Percentiles rank a stretch among this genome's conserved stretches.
Conservation (phyloP, 2,888 invertebrate species). For the Linnaemya tessellans region DNA sequence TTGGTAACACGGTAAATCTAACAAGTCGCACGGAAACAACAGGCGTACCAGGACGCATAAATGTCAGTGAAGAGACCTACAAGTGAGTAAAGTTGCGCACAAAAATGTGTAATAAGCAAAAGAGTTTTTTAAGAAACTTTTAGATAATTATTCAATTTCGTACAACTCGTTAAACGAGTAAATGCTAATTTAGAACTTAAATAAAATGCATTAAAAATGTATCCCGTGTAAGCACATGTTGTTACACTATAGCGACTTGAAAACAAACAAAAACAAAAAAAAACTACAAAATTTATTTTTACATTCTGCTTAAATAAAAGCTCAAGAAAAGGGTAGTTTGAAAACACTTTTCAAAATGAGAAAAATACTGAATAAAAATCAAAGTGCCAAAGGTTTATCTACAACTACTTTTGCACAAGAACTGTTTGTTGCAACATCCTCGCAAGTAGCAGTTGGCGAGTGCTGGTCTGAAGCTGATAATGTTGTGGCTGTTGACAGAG, state of each 20-base stretch:
- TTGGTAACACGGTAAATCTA: slow-evolving; percentile 96
- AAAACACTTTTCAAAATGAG: slow-evolving; percentile 45
- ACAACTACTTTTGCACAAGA: slow-evolving; percentile 13
- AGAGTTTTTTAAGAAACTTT: background rate
- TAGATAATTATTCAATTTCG: background rate
- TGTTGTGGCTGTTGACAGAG: slow-evolving; percentile 1
- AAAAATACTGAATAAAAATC: slow-evolving; percentile 53
- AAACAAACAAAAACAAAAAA: background rate
- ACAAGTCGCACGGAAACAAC: slow-evolving; percentile 97
- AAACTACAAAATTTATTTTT: slow-evolving; percentile 5
- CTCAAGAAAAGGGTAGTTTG: slow-evolving; percentile 44
- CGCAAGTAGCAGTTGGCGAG: background rate
- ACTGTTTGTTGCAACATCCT: background rate
- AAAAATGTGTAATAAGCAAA: too few species aligned
- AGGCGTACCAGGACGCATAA: slow-evolving; percentile 93
- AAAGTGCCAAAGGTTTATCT: slow-evolving; percentile 63
- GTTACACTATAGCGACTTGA: background rate
- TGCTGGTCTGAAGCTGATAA: background rate
- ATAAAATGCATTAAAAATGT: background rate
- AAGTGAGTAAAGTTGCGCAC: slow-evolving; percentile 88
- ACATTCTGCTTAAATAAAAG: slow-evolving; percentile 7
- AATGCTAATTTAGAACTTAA: background rate
- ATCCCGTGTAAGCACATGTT: background rate
- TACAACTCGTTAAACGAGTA: background rate
- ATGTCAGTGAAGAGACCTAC: slow-evolving; percentile 96